Base-by-base conservation (phyloP, 2,113 vertebrate genomes). In the Corythoichthys haematopterus region DNA sequence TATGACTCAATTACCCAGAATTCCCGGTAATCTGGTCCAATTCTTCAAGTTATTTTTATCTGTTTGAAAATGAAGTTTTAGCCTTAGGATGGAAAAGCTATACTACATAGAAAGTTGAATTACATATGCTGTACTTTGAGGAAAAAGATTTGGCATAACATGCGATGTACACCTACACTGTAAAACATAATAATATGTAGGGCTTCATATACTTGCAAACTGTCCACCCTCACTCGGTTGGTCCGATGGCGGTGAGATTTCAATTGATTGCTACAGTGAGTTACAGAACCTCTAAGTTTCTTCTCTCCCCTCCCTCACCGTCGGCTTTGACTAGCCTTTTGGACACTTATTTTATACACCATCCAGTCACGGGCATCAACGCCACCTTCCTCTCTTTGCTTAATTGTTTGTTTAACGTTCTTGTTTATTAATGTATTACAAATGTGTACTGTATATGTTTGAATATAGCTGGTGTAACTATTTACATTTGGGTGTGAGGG, bases 251-350 rank as follows among this genome's bases (percentile, higher is more conserved):
- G 71, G 83, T 88, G 81, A 76, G 80, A 77, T 79, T 83, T 84
- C 82, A 86, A 84, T 86, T 82, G 84, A 85, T 86, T 86, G 80
- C 82, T 84, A 85, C 84, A 85, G 86, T 86, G 86, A 88, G 80
- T 85, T 73, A 84, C 79, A 82, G 84, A 86, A 84, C 78, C 69
- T 88, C 82, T 78, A 82, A 68, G 84, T 85, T 86, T 85, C 81
- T 85, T 82, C 86, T 85, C 82, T 86, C 77, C 80, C 79, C 82
- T 82, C 81, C 74, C 81, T 80, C 86, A 86, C 83, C 63, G 63
- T 68, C 73, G 83, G 9, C 71, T 13, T 80, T 38, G 86, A 88
- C 83, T 2, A 82, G 35, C 64, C 57, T 85, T 87, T 87, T 79
- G 40, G 6, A 43, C 40, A 43, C 7, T 40, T 40, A 40, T 28